phyloP scores from a whole-genome alignment of 2,888 invertebrate genomes.

The Pachycephus smyrnensis region DNA sequence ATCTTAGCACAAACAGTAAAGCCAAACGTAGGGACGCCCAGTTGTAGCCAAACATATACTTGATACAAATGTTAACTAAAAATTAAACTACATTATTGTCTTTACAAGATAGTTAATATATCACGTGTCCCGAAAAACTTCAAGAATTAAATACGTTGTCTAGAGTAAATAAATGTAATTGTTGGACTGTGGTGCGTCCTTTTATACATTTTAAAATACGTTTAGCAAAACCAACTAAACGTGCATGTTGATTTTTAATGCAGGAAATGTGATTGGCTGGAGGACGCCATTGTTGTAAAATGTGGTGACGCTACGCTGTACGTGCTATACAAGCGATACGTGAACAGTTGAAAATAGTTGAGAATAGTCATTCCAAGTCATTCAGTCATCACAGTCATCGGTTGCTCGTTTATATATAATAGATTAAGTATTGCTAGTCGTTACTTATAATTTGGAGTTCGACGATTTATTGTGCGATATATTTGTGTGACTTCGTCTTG shows the following conservation, averaged over 20 bases:
- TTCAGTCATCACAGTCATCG: background rate
- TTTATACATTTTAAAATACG: background rate
- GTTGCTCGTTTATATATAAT: background rate
- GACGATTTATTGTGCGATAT: background rate
- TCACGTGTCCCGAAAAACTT: background rate
- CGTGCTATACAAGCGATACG: background rate
- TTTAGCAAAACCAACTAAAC: background rate
- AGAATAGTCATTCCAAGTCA: background rate
- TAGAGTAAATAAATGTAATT: background rate
- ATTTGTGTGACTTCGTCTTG: background rate
- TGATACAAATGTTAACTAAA: no score
- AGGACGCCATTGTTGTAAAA: background rate
- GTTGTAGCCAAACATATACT: background rate
- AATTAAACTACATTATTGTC: background rate
- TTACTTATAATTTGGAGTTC: background rate
- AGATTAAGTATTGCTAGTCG: background rate
- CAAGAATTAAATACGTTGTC: background rate
- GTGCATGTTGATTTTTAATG: background rate
- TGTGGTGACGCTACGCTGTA: background rate
- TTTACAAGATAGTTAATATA: background rate
- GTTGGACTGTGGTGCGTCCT: background rate
- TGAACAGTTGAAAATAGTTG: background rate
- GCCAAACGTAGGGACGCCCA: background rate
- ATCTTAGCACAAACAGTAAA: background rate
- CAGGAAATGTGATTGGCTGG: background rate